Base-by-base conservation (phyloP, 2,888 invertebrate species). In the Hydropsyche betteni region DNA sequence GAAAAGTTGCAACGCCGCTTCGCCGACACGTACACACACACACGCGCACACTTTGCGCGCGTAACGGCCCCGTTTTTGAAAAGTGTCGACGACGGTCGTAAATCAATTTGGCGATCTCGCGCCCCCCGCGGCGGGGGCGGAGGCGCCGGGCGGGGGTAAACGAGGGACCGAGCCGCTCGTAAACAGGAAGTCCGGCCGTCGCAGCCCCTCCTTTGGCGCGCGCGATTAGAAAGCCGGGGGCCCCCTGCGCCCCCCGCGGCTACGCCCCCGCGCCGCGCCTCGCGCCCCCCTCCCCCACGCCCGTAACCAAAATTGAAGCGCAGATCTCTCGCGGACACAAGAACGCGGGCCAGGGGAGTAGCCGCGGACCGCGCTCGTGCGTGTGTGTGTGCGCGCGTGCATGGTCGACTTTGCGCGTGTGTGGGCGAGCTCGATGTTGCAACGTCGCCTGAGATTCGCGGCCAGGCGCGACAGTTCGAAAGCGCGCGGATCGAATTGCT, bases 281-380 rank as follows among this genome's bases (percentile, higher is more conserved):
- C 64, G 14, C 71, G 10, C 68, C 58, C 70, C 34, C 36, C 33
- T 69, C 58, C 68, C 55, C 38, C 24, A 44, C 76, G 73, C 44
- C 78, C 79, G 78, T 79, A 79, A 79, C 79, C 80, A 78, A 79
- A 79, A 79, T 80, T 79, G 79, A 80, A 80, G 80, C 79, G 78
- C 79, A 78, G 77, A 80, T 79, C 79, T 80, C 79, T 78, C 79
- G 78, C 78, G 79, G 79, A 80, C 79, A 80, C 80, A 76, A 78
- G 78, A 79, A 79, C 79, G 76, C 77, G 79, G 7, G 69, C 70
- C 76, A 78, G 74, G 76, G 77, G 76, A 68, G 79, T 36, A 79
- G 76, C 69, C 50, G 70, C 36, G 64, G 8, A 14, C 8, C 5
- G 53, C 53, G 12, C 8, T 12, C 2, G 51, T 69, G 75, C 50